A percentile compares a stretch with the other conserved stretches of the same genome.
Evolutionary conservation across 2,113 vertebrate species (phyloP).

Genomic region (Hippocampus guttulatus): DNA sequence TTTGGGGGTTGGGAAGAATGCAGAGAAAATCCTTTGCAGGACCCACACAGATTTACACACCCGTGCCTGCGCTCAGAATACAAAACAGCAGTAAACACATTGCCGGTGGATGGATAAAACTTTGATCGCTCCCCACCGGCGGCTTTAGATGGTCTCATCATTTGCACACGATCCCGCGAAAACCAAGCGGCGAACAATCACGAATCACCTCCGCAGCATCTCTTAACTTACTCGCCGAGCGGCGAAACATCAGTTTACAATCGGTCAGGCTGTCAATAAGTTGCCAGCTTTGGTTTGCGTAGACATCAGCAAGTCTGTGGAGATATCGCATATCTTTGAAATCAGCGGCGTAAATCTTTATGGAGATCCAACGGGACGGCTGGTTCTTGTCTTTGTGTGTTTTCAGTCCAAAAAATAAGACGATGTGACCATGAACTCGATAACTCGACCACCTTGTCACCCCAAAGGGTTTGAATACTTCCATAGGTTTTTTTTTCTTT

Average conservation of each 20-base stretch:
- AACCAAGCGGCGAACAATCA: background rate
- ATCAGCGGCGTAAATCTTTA: background rate
- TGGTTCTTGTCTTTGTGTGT: background rate
- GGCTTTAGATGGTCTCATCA: background rate
- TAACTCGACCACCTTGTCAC: background rate
- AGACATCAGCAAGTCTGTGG: background rate
- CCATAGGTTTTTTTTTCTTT: background rate
- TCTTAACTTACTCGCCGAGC: background rate
- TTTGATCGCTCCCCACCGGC: slow-evolving; percentile 38
- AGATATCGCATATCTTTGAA: background rate
- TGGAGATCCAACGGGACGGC: background rate
- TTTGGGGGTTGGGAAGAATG: slow-evolving; percentile 17
- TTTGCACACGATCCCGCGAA: background rate
- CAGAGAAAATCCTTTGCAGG: slow-evolving; percentile 15
- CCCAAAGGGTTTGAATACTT: background rate
- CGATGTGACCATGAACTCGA: background rate
- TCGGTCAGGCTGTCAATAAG: slow-evolving; percentile 26
- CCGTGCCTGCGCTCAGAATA: background rate
- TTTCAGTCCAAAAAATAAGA: background rate
- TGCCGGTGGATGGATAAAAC: slow-evolving; percentile 17
- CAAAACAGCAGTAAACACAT: slow-evolving; percentile 17
- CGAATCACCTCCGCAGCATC: background rate
- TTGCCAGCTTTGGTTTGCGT: slow-evolving; percentile 6
- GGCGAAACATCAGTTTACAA: background rate
- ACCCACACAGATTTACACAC: slow-evolving; percentile 6